Evolutionary conservation across 2,797 vertebrate species (phyloP).

Genomic region (Gobio occitaniae): DNA sequence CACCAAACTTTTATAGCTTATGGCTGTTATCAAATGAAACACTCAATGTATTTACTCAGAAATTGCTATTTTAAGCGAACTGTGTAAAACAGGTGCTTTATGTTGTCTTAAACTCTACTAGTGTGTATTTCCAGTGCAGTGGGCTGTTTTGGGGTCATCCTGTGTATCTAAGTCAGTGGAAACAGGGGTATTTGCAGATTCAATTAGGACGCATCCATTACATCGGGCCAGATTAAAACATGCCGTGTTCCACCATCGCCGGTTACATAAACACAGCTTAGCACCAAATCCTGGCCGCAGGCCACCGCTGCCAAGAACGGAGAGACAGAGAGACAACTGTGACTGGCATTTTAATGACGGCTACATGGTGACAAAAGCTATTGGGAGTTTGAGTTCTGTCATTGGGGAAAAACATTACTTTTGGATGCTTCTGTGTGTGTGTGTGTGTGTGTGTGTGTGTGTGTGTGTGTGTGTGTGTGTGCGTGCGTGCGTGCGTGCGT

Average conservation of each 20-base stretch:
- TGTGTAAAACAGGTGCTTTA: background rate
- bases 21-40: background rate
- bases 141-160: conserved; percentile 25
- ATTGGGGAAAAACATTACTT: conserved; percentile 2
- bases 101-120: no score
- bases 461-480: background rate
- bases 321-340: conserved; percentile 33
- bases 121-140: background rate
- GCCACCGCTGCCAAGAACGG: conserved; percentile 33
- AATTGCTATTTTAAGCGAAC: background rate
- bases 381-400: conserved; percentile 21
- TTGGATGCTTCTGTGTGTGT: background rate
- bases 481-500: no score
- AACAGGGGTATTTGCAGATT: conserved; percentile 47
- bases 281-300: conserved; percentile 47
- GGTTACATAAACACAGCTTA: conserved; percentile 48
- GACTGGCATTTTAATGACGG: conserved; percentile 44
- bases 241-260: conserved; percentile 41
- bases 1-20: background rate
- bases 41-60: background rate
- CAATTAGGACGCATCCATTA: conserved; percentile 48
- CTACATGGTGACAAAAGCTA: conserved; percentile 22
- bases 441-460: background rate
- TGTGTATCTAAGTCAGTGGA: conserved; percentile 32
- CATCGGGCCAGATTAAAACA: conserved; percentile 50